phyloP scores from a whole-genome alignment of 2,888 invertebrate species.

The Amphipyra tragopoginis region DNA sequence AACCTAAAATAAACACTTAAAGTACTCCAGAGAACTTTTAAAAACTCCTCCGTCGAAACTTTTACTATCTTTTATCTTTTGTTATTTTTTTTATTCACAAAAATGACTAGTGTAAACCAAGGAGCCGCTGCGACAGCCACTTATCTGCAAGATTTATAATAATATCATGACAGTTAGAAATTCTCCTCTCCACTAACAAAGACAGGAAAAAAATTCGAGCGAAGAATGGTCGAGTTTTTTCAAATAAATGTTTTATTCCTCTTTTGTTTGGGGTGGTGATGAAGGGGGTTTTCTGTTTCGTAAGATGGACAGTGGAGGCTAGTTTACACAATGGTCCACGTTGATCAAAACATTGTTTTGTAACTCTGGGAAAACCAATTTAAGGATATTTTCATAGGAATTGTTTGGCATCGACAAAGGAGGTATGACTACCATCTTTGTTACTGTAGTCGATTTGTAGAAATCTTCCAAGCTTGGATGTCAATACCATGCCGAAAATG shows the following conservation, averaged over 20 bases:
- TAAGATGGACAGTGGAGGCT: slow-evolving; percentile 6
- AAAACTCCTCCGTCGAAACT: slow-evolving; percentile 21
- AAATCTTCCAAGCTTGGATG: too few species aligned
- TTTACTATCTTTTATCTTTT: slow-evolving; percentile 43
- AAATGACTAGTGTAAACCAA: slow-evolving; percentile 56
- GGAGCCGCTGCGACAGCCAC: slow-evolving; percentile 50
- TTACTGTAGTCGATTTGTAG: too few species aligned
- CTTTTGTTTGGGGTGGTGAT: slow-evolving; percentile 36
- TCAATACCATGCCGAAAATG: too few species aligned
- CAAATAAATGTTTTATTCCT: slow-evolving; percentile 30
- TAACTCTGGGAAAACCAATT: too few species aligned
- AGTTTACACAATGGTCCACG: slow-evolving; percentile 5
- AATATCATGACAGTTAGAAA: slow-evolving; percentile 58
- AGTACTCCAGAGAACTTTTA: slow-evolving; percentile 23
- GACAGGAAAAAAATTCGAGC: slow-evolving; percentile 40
- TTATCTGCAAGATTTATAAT: slow-evolving; percentile 61
- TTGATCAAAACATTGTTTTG: too few species aligned
- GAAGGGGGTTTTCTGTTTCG: slow-evolving; percentile 15
- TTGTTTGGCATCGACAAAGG: too few species aligned
- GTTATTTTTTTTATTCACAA: slow-evolving; percentile 36
- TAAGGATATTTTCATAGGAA: too few species aligned
- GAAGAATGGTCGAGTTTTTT: slow-evolving; percentile 28
- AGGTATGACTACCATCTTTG: too few species aligned
- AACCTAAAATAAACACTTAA: slow-evolving; percentile 19
- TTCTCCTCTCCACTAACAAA: slow-evolving; percentile 54